Conservation (phyloP, 2,113 vertebrate genomes). For the Pachyramphus minor region DNA sequence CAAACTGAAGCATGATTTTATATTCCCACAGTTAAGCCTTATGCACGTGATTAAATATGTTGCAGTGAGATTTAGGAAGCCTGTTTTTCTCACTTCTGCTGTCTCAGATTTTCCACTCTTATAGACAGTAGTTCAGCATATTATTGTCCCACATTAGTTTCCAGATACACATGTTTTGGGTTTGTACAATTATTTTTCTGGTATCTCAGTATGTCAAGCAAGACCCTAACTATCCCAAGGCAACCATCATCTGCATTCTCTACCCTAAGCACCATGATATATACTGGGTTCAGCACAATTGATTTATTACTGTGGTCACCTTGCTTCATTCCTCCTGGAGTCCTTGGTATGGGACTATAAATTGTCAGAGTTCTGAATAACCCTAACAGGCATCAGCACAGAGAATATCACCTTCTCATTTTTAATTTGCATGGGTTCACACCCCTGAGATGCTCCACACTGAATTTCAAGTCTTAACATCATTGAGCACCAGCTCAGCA, state of each 20-base stretch:
- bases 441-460: background rate
- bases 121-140: background rate
- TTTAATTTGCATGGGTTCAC: background rate
- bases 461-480: background rate
- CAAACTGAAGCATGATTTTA: background rate
- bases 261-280: background rate
- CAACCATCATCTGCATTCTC: background rate
- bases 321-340: background rate
- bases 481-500: background rate
- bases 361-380: background rate
- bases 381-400: background rate
- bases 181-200: background rate
- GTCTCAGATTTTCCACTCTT: background rate
- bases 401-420: background rate
- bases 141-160: background rate
- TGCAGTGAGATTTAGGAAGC: background rate
- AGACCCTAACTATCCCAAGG: background rate
- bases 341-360: background rate
- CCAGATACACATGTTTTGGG: background rate
- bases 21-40: background rate
- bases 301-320: conserved; percentile 12
- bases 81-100: background rate
- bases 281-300: background rate
- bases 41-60: background rate
- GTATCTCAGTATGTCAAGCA: background rate